Evolutionary conservation across 1,140 invertebrate species (phyloP), one percentile per base, ranked within the genome.

Genomic region (Bombus pyrosoma): DNA sequence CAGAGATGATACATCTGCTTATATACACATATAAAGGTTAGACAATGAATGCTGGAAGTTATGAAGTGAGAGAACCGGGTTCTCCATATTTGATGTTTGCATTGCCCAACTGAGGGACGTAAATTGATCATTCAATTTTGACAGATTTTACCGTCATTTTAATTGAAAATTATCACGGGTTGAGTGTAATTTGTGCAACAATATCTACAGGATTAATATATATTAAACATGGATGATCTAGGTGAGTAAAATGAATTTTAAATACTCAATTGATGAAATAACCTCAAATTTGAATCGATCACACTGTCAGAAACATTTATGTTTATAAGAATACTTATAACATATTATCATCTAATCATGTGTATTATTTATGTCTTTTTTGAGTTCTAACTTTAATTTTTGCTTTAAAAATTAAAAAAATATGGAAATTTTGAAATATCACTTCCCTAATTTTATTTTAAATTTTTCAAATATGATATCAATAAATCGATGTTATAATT

Each of bases 201-300:
- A 71, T 81, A 79, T 53, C 13, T 43, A 22, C n/a, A 28, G 22
- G 5, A 28, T 57, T 13, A 47, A 66, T 53, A 57, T 81, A 74
- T 10, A 57, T 66, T 43, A 62, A 90, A 78, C 43, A 93, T 93
- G 93, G 93, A 93, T 77, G 93, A 93, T 87, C 81, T 93, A 69
- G 93, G 93, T 93, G 85, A 92, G 90, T 90, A 83, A 78, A 34
- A 62, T 66, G 18, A 37, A 41, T 47, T 68, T 79, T 28, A 80
- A 41, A 57, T 43, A 10, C 18, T 4, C 15, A 41, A 62, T 37
- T 53, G 4, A 15, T 37, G 15, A 87, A 64, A 32, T 91, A 91
- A 91, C 91, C 91, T 91, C 88, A 66, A 91, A 88, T 28, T 37
- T 32, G 6, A 53, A 43, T 68, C 22, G 41, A 62, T 59, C 47